Evolutionary conservation across 2,888 invertebrate genomes (phyloP), one percentile per base, ranked within the genome.

Genomic region (Eristalis arbustorum): DNA sequence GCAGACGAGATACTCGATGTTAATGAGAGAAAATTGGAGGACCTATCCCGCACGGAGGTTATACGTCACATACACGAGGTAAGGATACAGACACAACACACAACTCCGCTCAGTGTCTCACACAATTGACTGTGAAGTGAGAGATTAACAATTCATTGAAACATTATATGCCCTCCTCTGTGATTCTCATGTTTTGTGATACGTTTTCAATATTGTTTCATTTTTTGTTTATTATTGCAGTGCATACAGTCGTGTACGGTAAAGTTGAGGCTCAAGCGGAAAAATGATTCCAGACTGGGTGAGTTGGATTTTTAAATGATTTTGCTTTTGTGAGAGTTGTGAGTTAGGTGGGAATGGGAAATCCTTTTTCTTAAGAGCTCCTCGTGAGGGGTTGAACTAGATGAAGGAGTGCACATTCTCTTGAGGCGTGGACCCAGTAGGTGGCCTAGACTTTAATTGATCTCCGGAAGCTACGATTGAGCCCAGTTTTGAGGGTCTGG

Each of bases 1-100:
- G 98, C 98, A 85, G 98, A 99, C 94, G 99, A 99, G 94, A 98
- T 99, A 92, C 95, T 99, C 93, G 98, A 98, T 94, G 98, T 99
- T 89, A 99, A 99, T 93, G 99, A 98, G 90, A 96, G 96, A 90
- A 96, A 96, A 89, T 94, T 99, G 91, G 98, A 98, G 91, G 97
- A 98, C 93, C 97, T 97, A 93, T 96, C 97, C 81, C 96, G 98
- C 92, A 96, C 97, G 0, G 98, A 98, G 93, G 97, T 98, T 91
- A 96, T 98, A 90, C 96, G 96, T 42, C 97, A 98, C 92, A 98
- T 99, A 91, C 98, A 98, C 92, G 97, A 98, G 96, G 98, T 98
- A 93, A 93, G 93, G 90, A 63, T n/a, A n/a, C n/a, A n/a, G n/a
- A n/a, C n/a, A n/a, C n/a, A n/a, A n/a, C 31, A 59, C 37, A 1